Percentiles rank a stretch among this genome's conserved stretches.
Evolutionary conservation across 2,113 vertebrate genomes (phyloP).

Genomic region (Sisor rabdophorus): DNA sequence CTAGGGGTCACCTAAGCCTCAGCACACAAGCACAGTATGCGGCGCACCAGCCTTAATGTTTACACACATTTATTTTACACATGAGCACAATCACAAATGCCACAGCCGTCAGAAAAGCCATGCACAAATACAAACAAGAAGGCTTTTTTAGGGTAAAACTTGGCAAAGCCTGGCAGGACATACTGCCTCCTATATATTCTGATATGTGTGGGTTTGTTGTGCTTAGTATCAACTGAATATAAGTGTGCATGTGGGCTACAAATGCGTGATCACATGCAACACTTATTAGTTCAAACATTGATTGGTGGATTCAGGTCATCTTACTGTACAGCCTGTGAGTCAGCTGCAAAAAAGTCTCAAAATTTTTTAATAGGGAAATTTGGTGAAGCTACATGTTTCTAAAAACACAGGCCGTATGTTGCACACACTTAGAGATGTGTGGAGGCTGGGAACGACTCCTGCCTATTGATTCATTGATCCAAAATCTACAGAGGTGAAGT

Average conservation of each 20-base stretch:
- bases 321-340: not conserved
- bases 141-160: not conserved
- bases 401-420: slow-evolving; percentile 3
- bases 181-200: not conserved
- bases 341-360: not conserved
- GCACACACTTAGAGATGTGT: slow-evolving; percentile 46
- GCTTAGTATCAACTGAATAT: not conserved
- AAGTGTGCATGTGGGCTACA: slow-evolving; percentile 3
- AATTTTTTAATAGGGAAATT: not conserved
- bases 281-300: not conserved
- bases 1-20: slow-evolving; percentile 64
- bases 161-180: not conserved
- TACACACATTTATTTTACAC: slow-evolving; percentile 69
- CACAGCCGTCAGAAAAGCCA: not conserved
- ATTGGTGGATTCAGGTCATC: not conserved
- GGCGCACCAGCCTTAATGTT: slow-evolving; percentile 64
- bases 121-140: not conserved
- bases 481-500: slow-evolving; percentile 53
- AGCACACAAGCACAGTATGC: slow-evolving; percentile 56
- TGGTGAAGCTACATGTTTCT: not conserved
- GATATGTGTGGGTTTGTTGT: not conserved
- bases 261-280: not conserved
- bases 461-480: slow-evolving; percentile 50
- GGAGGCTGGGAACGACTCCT: slow-evolving; percentile 49
- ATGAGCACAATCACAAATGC: not conserved